Percentiles rank a stretch among this genome's conserved stretches.
These are phyloP conservation scores for Thera obeliscata DNA, from an alignment of 2,888 invertebrate species.

Conservation along the genomic window DNA sequence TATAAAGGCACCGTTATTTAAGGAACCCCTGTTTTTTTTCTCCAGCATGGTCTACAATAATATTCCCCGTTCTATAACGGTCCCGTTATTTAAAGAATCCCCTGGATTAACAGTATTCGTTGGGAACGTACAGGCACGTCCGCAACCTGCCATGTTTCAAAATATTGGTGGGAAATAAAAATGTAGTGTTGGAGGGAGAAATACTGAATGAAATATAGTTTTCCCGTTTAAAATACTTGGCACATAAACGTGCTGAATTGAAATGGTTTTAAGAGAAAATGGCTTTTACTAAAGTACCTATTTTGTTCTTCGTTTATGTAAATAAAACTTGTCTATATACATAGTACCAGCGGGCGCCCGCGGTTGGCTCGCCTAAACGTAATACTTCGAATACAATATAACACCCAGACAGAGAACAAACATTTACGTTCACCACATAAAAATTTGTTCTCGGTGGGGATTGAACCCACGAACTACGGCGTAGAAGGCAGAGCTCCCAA, in stretches of 20 bases:
- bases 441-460: no score
- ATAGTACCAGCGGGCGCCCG: no score
- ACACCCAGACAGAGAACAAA: no score
- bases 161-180: constrained; percentile 13
- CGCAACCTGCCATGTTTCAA: constrained; percentile 6
- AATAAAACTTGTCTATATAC: no score
- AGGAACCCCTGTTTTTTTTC: not conserved
- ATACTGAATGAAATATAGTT: constrained; percentile 2
- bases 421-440: no score
- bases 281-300: no score
- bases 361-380: no score
- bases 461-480: no score
- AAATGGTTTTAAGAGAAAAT: not conserved
- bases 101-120: constrained; percentile 28
- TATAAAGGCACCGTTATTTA: no score
- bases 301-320: no score
- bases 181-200: constrained; percentile 5
- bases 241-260: not conserved
- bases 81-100: not conserved
- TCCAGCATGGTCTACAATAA: not conserved
- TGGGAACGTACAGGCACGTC: constrained; percentile 5
- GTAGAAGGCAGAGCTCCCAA: no score
- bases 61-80: not conserved
- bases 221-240: not conserved
- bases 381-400: no score